Base-by-base conservation (phyloP, 2,113 vertebrate genomes). In the Brachyhypopomus occidentalis region DNA sequence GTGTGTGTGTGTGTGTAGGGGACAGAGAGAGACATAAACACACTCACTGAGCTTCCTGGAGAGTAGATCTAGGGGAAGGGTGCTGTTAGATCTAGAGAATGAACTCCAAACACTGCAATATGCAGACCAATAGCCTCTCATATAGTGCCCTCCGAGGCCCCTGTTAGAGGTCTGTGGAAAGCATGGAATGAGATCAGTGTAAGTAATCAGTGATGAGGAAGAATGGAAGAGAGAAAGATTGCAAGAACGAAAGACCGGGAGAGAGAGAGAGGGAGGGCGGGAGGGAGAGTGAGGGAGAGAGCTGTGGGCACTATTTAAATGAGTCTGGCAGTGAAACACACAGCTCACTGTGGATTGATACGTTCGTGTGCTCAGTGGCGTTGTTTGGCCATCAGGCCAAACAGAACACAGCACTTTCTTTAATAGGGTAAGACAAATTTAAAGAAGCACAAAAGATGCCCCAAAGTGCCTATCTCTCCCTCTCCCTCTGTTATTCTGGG, bases 301-400 rank as follows among this genome's bases (percentile, higher is more conserved):
- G 82, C 89, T 90, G 84, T 81, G 83, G 86, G 88, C 84, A 55
- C 80, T 90, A 90, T 92, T 90, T 85, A 90, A 90, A 91, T 90
- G 86, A 91, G 82, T 77, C 45, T 84, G 77, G 88, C 69, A 84
- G 86, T 88, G 45, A 88, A 88, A 87, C 84, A 78, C 87, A 85
- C 25, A 63, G 78, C 48, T 86, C 84, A 84, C 82, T 89, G 86
- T 87, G 88, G 89, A 84, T 89, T 84, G 86, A 87, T 85, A 84
- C 78, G 82, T 84, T 86, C 81, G 59, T 78, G 72, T 82, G 85
- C 81, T 90, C 78, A 76, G 64, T 85, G 80, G 83, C 84, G 84
- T 82, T 84, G 72, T 72, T 36, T 80, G 79, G 77, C 86, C 66
- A 69, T 69, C 34, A 75, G 79, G 72, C 48, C 34, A 27, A 70